phyloP scores from a whole-genome alignment of 2,888 invertebrate genomes.

The Bursaphelenchus okinawaensis region DNA sequence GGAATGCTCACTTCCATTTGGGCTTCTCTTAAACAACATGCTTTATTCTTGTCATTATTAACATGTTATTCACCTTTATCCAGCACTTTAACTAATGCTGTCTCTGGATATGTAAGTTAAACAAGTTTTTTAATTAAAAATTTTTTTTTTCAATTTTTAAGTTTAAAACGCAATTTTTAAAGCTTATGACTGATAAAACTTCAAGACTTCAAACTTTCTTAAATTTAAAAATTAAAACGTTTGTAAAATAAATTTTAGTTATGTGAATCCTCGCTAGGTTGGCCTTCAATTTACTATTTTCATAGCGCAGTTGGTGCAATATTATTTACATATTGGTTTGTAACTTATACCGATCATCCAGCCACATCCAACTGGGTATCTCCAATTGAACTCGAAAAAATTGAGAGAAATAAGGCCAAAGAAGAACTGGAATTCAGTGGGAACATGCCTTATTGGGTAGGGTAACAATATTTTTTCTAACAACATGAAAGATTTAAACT shows the following conservation, averaged over 20 bases:
- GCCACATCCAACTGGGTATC: constrained; percentile 25
- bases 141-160: not conserved
- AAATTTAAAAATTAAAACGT: not conserved
- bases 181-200: no score
- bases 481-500: no score
- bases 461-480: not conserved
- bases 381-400: constrained; percentile 25
- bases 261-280: constrained; percentile 30
- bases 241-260: not conserved
- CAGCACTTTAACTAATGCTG: constrained; percentile 5
- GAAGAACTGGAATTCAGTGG: constrained; percentile 34
- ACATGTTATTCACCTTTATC: constrained; percentile 34
- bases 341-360: constrained; percentile 18
- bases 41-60: constrained; percentile 18
- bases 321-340: constrained; percentile 33
- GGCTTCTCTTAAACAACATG: not conserved
- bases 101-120: constrained; percentile 13
- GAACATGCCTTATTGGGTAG: constrained; percentile 31
- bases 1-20: constrained; percentile 28
- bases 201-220: no score
- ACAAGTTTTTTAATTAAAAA: no score
- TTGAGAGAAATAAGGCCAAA: constrained; percentile 34
- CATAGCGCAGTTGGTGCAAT: constrained; percentile 24
- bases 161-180: constrained; percentile 3
- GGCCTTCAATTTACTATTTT: constrained; percentile 45